Evolutionary conservation across 2,888 invertebrate species (phyloP), one percentile per base, ranked within the genome.

Genomic region (Cylindroiulus punctatus): DNA sequence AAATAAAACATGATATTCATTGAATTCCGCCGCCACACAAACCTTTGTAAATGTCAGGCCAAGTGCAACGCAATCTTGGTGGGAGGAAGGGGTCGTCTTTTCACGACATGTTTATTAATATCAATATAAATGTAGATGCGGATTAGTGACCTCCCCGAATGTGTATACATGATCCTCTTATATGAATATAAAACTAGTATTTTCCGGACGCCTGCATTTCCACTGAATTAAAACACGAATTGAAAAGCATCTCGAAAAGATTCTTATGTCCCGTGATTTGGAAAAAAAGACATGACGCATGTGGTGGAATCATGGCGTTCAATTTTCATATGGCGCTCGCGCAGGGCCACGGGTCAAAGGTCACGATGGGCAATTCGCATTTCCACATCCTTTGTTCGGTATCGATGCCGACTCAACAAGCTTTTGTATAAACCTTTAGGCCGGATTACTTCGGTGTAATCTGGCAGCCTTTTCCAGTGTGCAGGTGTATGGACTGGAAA

Each of bases 111-210:
- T 86, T 86, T 86, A 86, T 86, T 86, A 86, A 86, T 86, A 86
- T 86, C 86, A 86, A 86, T 86, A 86, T 86, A 86, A 86, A 86
- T 86, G 86, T 86, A 86, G 86, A 86, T 86, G 81, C 40, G 86
- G 86, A 86, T 86, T 86, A 86, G 86, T 86, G 86, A 86, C 86
- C 86, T 57, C 19, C 81, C n/a, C 65, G 65, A 65, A 65, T 65
- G 65, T 86, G 52, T 86, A 36, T 86, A 47, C 81, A 52, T 86
- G 86, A 86, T 86, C 86, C 86, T 47, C 86, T 86, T 86, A 86
- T 42, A 86, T 86, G 86, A 86, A 86, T 86, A 86, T 86, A 86
- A 86, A 86, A 86, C 84, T 52, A 84, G 86, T 84, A 86, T 86
- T 86, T 86, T 86, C 83, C 86, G 86, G 47, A 84, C 81, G 32